Evolutionary conservation across 2,113 vertebrate genomes (phyloP).

Genomic region (Anoplopoma fimbria): DNA sequence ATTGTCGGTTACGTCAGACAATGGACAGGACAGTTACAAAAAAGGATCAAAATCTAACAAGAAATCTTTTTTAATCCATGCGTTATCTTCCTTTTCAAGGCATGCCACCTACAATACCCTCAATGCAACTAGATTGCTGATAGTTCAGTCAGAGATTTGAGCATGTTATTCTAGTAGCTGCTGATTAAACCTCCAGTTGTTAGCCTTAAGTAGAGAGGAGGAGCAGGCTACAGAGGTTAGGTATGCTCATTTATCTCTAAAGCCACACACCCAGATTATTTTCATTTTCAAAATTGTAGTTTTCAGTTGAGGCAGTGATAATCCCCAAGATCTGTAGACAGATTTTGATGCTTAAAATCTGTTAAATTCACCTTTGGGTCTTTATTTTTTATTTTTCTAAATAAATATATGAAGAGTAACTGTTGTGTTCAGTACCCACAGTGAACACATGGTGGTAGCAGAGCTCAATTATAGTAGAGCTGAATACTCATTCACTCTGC

Average conservation of each 20-base stretch:
- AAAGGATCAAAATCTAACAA: background rate
- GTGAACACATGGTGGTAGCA: conserved; percentile 53
- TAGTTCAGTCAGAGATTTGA: background rate
- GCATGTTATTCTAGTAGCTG: background rate
- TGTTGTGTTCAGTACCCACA: background rate
- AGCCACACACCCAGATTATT: background rate
- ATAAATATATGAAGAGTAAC: background rate
- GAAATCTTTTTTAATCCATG: background rate
- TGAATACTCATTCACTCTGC: too few relatives aligned
- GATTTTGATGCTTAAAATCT: background rate
- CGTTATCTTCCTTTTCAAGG: background rate
- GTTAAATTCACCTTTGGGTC: background rate
- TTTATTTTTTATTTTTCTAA: background rate
- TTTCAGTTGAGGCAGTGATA: background rate
- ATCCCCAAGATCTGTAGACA: background rate
- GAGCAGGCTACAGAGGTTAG: too few relatives aligned
- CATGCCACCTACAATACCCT: background rate
- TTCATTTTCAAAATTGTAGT: background rate
- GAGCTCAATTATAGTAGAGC: background rate
- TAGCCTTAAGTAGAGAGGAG: too few relatives aligned
- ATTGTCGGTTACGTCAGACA: background rate
- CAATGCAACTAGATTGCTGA: background rate
- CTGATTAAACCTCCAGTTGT: background rate
- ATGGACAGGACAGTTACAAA: background rate
- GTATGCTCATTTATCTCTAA: too few relatives aligned